Evolutionary conservation across 2,113 vertebrate genomes (phyloP).

Genomic region (Chiloscyllium plagiosum): DNA sequence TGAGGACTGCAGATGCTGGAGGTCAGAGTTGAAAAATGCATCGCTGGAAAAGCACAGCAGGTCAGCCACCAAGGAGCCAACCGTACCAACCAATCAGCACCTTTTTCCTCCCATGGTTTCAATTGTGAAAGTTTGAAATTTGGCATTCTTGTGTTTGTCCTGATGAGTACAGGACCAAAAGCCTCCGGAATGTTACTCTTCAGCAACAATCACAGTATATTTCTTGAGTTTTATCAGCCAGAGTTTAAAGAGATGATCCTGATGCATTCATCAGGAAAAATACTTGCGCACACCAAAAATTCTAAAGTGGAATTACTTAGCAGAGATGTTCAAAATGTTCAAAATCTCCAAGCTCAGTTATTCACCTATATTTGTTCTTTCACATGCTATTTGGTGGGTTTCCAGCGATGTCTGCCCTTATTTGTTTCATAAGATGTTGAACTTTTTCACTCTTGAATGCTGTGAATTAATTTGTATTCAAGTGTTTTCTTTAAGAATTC

Average conservation of each 20-base stretch:
- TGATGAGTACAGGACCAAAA: too few species aligned
- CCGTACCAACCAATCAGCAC: too few species aligned
- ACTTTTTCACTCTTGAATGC: background rate
- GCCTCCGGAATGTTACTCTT: too few species aligned
- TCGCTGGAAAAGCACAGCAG: too few species aligned
- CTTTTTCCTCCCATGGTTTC: too few species aligned
- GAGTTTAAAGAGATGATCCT: background rate
- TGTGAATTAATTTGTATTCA: conserved; percentile 17
- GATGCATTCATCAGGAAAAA: background rate
- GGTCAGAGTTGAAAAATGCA: too few species aligned
- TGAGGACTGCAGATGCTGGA: too few species aligned
- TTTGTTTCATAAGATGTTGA: background rate
- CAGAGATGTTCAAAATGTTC: background rate
- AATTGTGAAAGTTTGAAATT: too few species aligned
- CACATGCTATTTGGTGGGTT: background rate
- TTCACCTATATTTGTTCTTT: too few species aligned
- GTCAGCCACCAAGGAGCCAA: too few species aligned
- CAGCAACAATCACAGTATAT: background rate
- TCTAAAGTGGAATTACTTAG: background rate
- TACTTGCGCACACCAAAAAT: background rate
- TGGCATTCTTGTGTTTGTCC: too few species aligned
- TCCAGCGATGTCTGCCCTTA: background rate
- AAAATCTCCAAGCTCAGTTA: background rate
- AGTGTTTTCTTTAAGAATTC: conserved; percentile 22
- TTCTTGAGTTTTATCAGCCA: background rate